Base-by-base conservation (phyloP, 1,140 invertebrate species). In the Pomacea maculata region DNA sequence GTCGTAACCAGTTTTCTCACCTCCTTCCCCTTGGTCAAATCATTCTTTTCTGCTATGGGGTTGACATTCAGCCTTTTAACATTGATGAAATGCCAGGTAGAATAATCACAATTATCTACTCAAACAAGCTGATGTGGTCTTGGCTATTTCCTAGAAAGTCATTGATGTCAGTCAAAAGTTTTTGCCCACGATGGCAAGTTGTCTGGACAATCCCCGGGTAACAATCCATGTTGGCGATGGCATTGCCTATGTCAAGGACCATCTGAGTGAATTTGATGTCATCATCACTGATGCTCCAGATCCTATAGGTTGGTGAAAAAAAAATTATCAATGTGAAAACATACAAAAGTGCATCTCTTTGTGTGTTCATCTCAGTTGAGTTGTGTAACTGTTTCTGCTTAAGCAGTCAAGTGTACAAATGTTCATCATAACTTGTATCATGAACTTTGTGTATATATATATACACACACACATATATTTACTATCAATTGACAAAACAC, bases 221-320 rank as follows among this genome's bases (percentile, higher is more conserved):
- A 94, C 92, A 0, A 88, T 99, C 8, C 94, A 95, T 85, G 94
- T 99, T 75, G 96, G 96, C 4, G 98, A 99, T 91, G 98, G 98
- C 3, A 97, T 98, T 86, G 95, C 98, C 85, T 99, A 97, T 90
- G 95, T 99, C 93, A 95, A 95, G 84, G 94, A 95, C 57, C 96
- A 98, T 85, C 93, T 92, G 71, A 93, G 94, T 61, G 94, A 96
- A 91, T 99, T 98, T 92, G 98, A 99, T 92, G 95, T 99, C 54
- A 98, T 99, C 76, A 99, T 99, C 55, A 99, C 98, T 0, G 98
- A 99, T 91, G 98, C 97, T 73, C 97, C 97, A 65, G 98, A 99
- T 93, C 98, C 98, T 15, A 93, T 98, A 71, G 98, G 95, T 94
- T 79, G 78, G 75, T 81, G 57, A 61, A 61, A 61, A 45, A 45